Conservation (phyloP, 2,113 vertebrate genomes). For the Nymphicus hollandicus region DNA sequence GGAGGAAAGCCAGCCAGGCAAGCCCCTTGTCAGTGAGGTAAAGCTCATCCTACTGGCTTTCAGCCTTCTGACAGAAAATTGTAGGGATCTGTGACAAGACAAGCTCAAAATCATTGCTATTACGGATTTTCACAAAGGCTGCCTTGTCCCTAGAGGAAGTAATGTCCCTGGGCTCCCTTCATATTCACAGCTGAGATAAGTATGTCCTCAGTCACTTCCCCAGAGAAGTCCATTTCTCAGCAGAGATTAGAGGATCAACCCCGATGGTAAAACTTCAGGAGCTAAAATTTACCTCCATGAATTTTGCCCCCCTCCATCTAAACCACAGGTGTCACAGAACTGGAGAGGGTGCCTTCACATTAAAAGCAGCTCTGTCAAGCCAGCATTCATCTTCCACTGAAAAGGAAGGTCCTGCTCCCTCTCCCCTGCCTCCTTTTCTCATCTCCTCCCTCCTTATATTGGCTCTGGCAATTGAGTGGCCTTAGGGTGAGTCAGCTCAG, state of each 20-base stretch:
- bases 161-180: neutral
- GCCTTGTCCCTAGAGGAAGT: neutral
- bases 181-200: neutral
- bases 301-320: neutral
- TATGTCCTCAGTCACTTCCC: neutral
- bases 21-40: neutral
- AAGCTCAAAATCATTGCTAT: neutral
- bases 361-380: neutral
- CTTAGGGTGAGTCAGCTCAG: neutral
- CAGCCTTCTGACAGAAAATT: neutral
- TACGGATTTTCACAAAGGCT: neutral
- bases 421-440: neutral
- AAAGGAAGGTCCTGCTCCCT: neutral
- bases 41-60: neutral
- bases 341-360: neutral
- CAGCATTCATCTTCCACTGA: neutral
- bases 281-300: neutral
- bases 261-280: neutral
- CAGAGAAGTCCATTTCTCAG: neutral
- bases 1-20: neutral
- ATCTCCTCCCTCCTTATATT: neutral
- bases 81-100: neutral
- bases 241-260: neutral
- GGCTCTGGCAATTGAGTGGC: neutral
- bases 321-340: neutral